phyloP scores from a whole-genome alignment of 2,113 vertebrate species.

The Archocentrus centrarchus region DNA sequence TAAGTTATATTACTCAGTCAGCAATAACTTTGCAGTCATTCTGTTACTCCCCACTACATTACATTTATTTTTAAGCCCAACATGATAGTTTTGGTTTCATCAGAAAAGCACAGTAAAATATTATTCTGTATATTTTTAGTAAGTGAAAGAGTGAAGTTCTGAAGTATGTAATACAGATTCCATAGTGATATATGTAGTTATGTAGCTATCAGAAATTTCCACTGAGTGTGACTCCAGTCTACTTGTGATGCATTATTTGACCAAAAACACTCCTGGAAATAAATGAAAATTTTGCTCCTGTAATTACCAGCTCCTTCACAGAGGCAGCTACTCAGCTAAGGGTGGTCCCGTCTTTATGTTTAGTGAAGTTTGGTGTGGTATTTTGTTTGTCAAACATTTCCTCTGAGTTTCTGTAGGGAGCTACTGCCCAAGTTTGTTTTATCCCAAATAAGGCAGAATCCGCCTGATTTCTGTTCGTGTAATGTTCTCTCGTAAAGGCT shows the following conservation, averaged over 20 bases:
- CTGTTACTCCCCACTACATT: not conserved
- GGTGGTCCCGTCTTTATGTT: not conserved
- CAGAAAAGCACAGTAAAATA: not conserved
- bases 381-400: constrained; percentile 9
- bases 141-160: not conserved
- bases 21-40: too few species aligned
- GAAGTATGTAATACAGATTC: not conserved
- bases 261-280: not conserved
- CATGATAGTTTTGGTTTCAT: not conserved
- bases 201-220: not conserved
- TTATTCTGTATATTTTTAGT: not conserved
- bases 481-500: not conserved
- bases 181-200: not conserved
- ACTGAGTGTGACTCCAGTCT: not conserved
- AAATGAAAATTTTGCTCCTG: not conserved
- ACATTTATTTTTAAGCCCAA: not conserved
- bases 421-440: not conserved
- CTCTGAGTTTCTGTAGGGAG: not conserved
- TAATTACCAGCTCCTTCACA: not conserved
- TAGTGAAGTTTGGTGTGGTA: not conserved
- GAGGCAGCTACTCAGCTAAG: not conserved
- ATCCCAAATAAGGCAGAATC: not conserved
- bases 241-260: not conserved
- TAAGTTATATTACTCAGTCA: too few species aligned
- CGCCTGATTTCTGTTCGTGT: not conserved